Percentiles rank a stretch among this genome's conserved stretches.
phyloP scores from a whole-genome alignment of 2,888 invertebrate genomes.

The Apodemia duryi region DNA sequence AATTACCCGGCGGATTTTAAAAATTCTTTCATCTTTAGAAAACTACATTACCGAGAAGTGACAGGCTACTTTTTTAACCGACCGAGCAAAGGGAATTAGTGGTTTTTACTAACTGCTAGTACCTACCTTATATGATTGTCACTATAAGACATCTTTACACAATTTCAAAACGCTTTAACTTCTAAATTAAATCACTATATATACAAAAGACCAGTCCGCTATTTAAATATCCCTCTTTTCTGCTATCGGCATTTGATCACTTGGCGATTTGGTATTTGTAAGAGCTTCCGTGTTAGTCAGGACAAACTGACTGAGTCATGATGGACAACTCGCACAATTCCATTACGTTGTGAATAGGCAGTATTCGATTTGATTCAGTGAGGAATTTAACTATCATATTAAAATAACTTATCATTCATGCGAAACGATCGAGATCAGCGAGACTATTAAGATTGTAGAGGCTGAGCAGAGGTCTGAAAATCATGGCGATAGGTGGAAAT shows the following conservation, averaged over 20 bases:
- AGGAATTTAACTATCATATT: constrained; percentile 9
- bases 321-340: constrained; percentile 13
- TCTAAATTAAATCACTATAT: constrained; percentile 18
- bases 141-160: too few relatives aligned
- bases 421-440: neutral
- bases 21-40: too few relatives aligned
- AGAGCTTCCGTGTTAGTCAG: constrained; percentile 38
- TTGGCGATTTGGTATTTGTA: constrained; percentile 43
- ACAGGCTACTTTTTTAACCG: too few relatives aligned
- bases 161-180: neutral
- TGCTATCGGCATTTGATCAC: constrained; percentile 49
- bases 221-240: constrained; percentile 43
- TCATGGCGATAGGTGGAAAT: too few relatives aligned
- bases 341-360: constrained; percentile 1
- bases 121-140: too few relatives aligned
- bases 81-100: too few relatives aligned
- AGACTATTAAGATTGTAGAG: too few relatives aligned
- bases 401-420: constrained; percentile 9
- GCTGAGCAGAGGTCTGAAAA: too few relatives aligned
- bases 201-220: constrained; percentile 35
- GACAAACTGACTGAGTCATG: constrained; percentile 34
- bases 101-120: too few relatives aligned
- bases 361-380: neutral
- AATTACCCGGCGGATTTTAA: too few relatives aligned
- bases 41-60: too few relatives aligned